Percentiles rank a stretch among this genome's conserved stretches.
These are phyloP conservation scores for Nettapus auritus DNA, from an alignment of 2,113 vertebrate genomes.

Conservation along the genomic window DNA sequence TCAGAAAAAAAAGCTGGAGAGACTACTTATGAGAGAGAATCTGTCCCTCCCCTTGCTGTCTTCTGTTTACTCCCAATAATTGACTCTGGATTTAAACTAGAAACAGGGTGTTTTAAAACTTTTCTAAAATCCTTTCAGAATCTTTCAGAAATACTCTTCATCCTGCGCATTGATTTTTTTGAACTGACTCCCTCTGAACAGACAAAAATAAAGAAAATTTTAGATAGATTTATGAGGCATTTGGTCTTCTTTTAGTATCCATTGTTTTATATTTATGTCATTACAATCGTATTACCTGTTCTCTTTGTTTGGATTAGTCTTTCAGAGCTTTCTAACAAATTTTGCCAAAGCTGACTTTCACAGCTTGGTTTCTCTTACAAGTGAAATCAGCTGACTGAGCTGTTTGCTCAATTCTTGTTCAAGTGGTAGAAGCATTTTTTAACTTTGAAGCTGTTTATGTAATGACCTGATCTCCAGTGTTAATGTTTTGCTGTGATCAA, in stretches of 20 bases:
- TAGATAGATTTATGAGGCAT: background rate
- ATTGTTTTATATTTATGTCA: background rate
- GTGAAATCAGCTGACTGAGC: too few species aligned
- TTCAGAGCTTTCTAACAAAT: background rate
- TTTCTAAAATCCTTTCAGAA: background rate
- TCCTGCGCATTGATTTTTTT: background rate
- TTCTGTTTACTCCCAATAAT: background rate
- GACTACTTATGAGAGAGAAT: background rate
- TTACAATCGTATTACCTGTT: background rate
- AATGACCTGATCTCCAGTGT: background rate
- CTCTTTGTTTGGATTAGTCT: background rate
- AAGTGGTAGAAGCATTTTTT: background rate
- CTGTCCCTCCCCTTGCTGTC: background rate
- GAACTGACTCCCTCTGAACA: background rate
- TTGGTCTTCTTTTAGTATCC: background rate
- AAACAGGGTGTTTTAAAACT: background rate
- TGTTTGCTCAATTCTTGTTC: background rate
- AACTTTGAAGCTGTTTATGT: background rate
- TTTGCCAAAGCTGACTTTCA: background rate
- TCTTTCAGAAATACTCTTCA: background rate
- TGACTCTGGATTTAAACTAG: background rate
- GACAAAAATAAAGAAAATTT: background rate
- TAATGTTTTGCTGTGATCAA: background rate
- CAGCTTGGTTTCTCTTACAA: background rate
- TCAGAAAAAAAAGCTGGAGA: background rate